Evolutionary conservation across 1,140 invertebrate species (phyloP), one percentile per base, ranked within the genome.

Genomic region (Berghia stephanieae): DNA sequence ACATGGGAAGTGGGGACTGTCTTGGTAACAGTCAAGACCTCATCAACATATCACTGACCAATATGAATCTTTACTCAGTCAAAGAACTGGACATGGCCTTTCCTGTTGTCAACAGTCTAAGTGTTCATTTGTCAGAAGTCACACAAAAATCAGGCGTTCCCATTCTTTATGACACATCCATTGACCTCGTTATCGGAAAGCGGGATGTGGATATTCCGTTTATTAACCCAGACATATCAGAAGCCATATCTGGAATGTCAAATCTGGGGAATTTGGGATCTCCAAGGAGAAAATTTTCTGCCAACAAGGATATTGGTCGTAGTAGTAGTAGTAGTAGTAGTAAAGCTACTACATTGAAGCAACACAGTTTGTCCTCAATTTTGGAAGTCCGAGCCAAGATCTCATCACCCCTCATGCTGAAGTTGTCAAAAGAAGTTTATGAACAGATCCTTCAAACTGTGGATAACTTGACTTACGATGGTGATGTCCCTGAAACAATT

Each of bases 21-120:
- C 68, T 36, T 10, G 63, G 60, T 44, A 49, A 63, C 10, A 75
- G 21, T 21, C 36, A 74, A 43, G 78, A 78, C 34, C 52, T 77
- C 49, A 77, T 82, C 21, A 71, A 74, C 34, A 57, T 82, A 4
- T 80, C 79, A 16, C 52, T 83, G 34, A 91, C 93, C 46, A 94
- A 98, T 86, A 96, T 98, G 91, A 97, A 96, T 88, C 88, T 98
- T 1, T 96, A 94, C 86, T 95, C 94, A 0, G 86, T 96, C 2
- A n/a, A n/a, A n/a, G n/a, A n/a, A n/a, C n/a, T n/a, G n/a, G n/a
- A n/a, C n/a, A n/a, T n/a, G n/a, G n/a, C n/a, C n/a, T n/a, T n/a
- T n/a, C n/a, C n/a, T n/a, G n/a, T n/a, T n/a, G n/a, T n/a, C n/a
- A n/a, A n/a, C n/a, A n/a, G n/a, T n/a, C n/a, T n/a, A n/a, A n/a